Conservation (phyloP, 2,113 vertebrate genomes). For the Vulpes lagopus region DNA sequence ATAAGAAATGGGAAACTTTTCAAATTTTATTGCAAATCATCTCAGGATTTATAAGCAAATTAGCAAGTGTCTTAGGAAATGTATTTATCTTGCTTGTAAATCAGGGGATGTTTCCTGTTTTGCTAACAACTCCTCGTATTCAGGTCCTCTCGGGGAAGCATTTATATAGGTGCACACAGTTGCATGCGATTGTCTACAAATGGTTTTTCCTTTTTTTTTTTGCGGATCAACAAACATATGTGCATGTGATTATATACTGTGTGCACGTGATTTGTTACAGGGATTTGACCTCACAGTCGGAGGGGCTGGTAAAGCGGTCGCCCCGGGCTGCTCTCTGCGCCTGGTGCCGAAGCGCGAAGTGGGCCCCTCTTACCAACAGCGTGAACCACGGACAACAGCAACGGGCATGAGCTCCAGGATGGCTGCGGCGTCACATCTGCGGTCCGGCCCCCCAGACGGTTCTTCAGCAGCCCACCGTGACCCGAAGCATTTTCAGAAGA, state of each 20-base stretch:
- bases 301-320: background rate
- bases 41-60: background rate
- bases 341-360: background rate
- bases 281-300: background rate
- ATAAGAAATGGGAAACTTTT: background rate
- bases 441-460: background rate
- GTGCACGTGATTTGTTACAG: background rate
- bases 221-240: background rate
- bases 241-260: background rate
- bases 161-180: background rate
- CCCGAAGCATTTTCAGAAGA: background rate
- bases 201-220: background rate
- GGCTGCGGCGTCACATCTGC: background rate
- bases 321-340: background rate
- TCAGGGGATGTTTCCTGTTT: background rate
- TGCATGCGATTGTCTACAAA: background rate
- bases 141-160: constrained; percentile 1
- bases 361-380: too few relatives aligned
- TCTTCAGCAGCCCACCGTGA: background rate
- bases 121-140: background rate
- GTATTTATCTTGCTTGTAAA: background rate
- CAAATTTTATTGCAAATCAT: background rate
- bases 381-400: background rate
- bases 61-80: background rate
- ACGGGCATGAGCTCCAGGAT: background rate